Conservation (phyloP, 2,113 vertebrate genomes). For the Grammomys surdaster region DNA sequence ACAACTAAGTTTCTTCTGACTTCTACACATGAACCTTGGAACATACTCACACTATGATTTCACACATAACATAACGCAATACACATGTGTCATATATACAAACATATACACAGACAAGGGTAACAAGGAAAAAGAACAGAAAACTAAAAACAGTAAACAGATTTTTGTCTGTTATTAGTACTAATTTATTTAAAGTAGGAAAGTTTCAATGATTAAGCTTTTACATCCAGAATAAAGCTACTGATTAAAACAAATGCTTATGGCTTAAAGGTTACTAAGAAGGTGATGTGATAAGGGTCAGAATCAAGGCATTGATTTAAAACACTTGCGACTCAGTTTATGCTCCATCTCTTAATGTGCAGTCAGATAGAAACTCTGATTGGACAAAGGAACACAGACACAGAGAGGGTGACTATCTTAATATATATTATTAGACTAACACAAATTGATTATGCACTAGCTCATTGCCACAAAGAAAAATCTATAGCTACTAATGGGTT, state of each 20-base stretch:
- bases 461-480: slow-evolving; percentile 66
- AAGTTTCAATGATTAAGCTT: slow-evolving; percentile 13
- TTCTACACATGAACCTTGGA: background rate
- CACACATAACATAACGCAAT: background rate
- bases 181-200: slow-evolving; percentile 43
- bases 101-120: background rate
- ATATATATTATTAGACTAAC: slow-evolving; percentile 50
- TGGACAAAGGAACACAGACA: slow-evolving; percentile 50
- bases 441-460: slow-evolving; percentile 69
- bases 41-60: background rate
- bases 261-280: slow-evolving; percentile 39
- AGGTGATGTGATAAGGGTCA: background rate
- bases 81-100: background rate
- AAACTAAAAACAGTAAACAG: background rate
- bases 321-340: slow-evolving; percentile 37
- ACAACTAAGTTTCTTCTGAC: background rate
- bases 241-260: slow-evolving; percentile 60
- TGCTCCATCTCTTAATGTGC: slow-evolving; percentile 11
- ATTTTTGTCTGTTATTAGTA: background rate
- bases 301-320: slow-evolving; percentile 47
- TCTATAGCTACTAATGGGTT: slow-evolving; percentile 76
- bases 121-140: background rate
- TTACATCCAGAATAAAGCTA: slow-evolving; percentile 46
- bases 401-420: slow-evolving; percentile 31
- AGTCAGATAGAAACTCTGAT: slow-evolving; percentile 11